Conservation (phyloP, 2,888 invertebrate species). For the Amphipoea lucens region DNA sequence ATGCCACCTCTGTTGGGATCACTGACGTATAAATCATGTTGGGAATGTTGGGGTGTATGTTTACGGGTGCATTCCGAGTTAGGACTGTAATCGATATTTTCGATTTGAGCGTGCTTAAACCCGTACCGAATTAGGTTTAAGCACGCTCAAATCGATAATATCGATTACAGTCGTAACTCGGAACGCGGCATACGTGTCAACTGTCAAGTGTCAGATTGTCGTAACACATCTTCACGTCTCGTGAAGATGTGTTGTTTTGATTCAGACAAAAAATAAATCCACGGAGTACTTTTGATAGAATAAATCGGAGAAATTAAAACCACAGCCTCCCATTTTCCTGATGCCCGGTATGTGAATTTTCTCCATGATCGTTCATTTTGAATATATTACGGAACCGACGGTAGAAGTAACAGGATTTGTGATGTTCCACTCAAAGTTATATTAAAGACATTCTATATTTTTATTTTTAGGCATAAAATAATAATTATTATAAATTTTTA, state of each 20-base stretch:
- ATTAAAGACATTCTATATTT: not conserved
- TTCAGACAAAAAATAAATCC: constrained; percentile 30
- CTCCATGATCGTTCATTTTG: not conserved
- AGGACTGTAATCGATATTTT: too few species aligned
- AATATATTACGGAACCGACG: not conserved
- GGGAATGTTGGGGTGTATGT: constrained; percentile 34
- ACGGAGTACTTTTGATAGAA: too few species aligned
- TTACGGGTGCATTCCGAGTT: too few species aligned
- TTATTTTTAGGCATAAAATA: constrained; percentile 69
- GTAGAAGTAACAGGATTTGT: not conserved
- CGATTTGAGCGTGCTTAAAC: too few species aligned
- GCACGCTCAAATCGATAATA: too few species aligned
- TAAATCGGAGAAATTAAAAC: constrained; percentile 31
- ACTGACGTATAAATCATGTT: too few species aligned
- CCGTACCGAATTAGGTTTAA: too few species aligned
- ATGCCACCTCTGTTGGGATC: not conserved
- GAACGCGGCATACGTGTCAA: too few species aligned
- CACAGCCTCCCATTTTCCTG: constrained; percentile 45
- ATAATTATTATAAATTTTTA: constrained; percentile 24
- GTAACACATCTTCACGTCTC: too few species aligned
- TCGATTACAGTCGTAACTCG: too few species aligned
- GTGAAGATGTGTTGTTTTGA: constrained; percentile 60
- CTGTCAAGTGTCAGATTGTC: constrained; percentile 57
- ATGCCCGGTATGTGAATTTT: constrained; percentile 56
- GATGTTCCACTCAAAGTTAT: not conserved